Conservation (phyloP, 1,140 invertebrate species). For the honey bee (Apis mellifera) region Amel_HAv3.1 CM009934.2:9434501-9435000, state of each 20-base stretch:
- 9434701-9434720: not conserved
- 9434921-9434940: constrained; percentile 24
- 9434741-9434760: too few relatives aligned
- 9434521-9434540: too few relatives aligned
- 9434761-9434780: not conserved
- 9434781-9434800: too few relatives aligned
- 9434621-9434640: too few relatives aligned
- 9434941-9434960: constrained; percentile 61
- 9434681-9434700: not conserved
- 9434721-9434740: not conserved
- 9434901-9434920: constrained; percentile 42
- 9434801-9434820: not conserved
- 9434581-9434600: too few relatives aligned
- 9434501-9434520: too few relatives aligned
- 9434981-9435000: constrained; percentile 53
- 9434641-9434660: too few relatives aligned
- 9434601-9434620: too few relatives aligned
- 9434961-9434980: constrained; percentile 62
- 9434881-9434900: constrained; percentile 49
- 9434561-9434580: too few relatives aligned
- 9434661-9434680: too few relatives aligned
- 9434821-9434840: constrained; percentile 3
- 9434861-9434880: constrained; percentile 29
- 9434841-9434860: constrained; percentile 33
- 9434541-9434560: too few relatives aligned